These are phyloP conservation scores for Boulengeromyrus knoepffleri DNA, from an alignment of 2,113 vertebrate genomes.

Conservation along the genomic window DNA sequence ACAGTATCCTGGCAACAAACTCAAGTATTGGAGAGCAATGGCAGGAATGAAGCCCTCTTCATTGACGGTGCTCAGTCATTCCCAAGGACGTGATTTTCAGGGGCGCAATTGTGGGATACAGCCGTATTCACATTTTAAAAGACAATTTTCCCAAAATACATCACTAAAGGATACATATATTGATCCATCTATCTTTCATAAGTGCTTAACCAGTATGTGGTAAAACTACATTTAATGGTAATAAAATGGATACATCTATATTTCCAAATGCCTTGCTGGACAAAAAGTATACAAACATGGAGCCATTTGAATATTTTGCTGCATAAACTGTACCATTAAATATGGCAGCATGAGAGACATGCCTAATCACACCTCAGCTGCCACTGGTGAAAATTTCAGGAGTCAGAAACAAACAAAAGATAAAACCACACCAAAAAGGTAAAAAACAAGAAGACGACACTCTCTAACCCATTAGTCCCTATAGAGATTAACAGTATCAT, in stretches of 20 bases:
- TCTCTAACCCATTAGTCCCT: neutral
- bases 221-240: neutral
- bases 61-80: neutral
- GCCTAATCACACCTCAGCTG: too few relatives aligned
- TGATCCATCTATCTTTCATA: neutral
- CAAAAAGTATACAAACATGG: neutral
- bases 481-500: neutral
- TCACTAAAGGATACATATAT: neutral
- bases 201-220: neutral
- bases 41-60: constrained; percentile 7
- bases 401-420: too few relatives aligned
- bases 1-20: constrained; percentile 59
- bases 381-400: too few relatives aligned
- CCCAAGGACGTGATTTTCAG: neutral
- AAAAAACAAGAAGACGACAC: neutral
- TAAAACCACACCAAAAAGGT: too few relatives aligned
- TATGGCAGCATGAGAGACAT: neutral
- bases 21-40: constrained; percentile 35
- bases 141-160: neutral
- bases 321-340: neutral
- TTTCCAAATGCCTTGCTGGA: neutral
- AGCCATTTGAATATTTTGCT: neutral
- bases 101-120: neutral
- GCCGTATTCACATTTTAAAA: neutral
- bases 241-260: neutral